These are phyloP conservation scores for Tympanuchus pallidicinctus DNA, from an alignment of 2,113 vertebrate genomes.

Conservation along the genomic window DNA sequence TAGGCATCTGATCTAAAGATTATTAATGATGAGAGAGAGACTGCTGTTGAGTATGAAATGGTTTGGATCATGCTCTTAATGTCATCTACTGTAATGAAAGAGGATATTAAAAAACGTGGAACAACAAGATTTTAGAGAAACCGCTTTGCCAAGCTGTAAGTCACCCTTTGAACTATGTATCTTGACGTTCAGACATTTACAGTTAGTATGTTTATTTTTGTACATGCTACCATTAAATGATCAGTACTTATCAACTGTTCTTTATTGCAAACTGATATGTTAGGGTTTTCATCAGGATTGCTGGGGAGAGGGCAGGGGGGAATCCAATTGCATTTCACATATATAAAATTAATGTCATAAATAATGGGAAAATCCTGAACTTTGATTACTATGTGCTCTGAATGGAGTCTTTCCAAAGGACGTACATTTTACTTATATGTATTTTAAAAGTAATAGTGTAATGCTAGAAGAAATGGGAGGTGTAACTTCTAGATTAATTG, in stretches of 20 bases:
- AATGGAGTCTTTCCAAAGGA: background rate
- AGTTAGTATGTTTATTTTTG: background rate
- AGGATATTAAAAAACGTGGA: background rate
- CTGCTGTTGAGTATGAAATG: background rate
- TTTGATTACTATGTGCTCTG: background rate
- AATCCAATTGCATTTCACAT: background rate
- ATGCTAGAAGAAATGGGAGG: background rate
- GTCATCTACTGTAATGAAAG: background rate
- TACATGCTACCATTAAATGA: background rate
- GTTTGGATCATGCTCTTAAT: background rate
- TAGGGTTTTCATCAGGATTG: background rate
- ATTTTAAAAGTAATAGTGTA: background rate
- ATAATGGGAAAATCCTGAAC: background rate
- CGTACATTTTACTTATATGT: background rate
- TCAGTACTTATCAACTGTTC: background rate
- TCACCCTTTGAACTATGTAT: background rate
- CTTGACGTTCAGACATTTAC: background rate
- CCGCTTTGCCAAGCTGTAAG: background rate
- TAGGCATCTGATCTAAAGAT: background rate
- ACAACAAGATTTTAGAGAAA: background rate
- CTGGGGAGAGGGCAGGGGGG: background rate
- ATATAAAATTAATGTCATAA: constrained; percentile 5
- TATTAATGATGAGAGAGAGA: background rate
- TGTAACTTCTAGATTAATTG: background rate
- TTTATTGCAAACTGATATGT: background rate